Evolutionary conservation across 1,140 invertebrate genomes (phyloP), one percentile per base, ranked within the genome.

Genomic region (Agrilus planipennis): DNA sequence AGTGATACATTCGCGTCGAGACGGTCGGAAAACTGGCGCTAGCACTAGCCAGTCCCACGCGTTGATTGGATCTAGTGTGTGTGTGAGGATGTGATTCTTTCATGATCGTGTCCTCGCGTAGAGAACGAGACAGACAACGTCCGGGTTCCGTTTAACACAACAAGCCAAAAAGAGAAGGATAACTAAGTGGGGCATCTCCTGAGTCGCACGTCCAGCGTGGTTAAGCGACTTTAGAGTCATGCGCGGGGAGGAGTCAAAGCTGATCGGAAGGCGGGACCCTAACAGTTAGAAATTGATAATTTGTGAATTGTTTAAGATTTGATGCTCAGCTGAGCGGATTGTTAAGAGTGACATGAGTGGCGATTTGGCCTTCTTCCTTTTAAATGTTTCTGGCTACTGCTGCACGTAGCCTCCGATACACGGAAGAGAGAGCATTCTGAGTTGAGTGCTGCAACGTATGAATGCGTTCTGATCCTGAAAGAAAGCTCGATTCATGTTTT

Each of bases 41-140:
- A 58, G 53, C 46, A 59, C 60, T 57, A 49, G 66, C 67, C 68
- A 70, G 70, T 70, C 67, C 67, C 70, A 71, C 70, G 69, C 68
- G 69, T 72, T 71, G 68, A 70, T 71, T 72, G 69, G 68, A 64
- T 68, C 60, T 60, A 60, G 51, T 56, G 44, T 46, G 36, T n/a
- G n/a, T n/a, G 19, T 42, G 47, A 52, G 50, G 48, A 53, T 52
- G 53, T 49, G 54, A 54, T 46, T 47, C 42, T 42, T 34, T 41
- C 37, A 42, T 34, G 19, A 36, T 36, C 34, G 20, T 9, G 12
- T 28, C 20, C 37, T 30, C 18, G 32, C 36, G 44, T 29, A 42
- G 41, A 51, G 34, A 50, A 50, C 47, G 30, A 20, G 42, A 44
- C 41, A 20, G 39, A 36, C 42, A 47, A 45, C 42, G 47, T 52